phyloP scores from a whole-genome alignment of 2,888 invertebrate genomes.

The Meiosimyza platycephala region DNA sequence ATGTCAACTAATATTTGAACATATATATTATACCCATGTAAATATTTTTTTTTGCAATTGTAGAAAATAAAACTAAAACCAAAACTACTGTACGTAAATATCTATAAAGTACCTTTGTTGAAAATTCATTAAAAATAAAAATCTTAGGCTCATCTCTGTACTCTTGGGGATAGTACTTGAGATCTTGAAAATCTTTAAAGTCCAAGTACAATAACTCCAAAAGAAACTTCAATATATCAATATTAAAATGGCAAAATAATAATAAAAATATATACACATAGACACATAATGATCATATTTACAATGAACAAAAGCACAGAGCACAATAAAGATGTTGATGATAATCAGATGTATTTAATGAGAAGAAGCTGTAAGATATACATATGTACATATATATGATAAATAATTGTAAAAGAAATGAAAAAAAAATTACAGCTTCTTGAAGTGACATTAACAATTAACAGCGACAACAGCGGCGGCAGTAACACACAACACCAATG shows the following conservation, averaged over 20 bases:
- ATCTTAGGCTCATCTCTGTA: background rate
- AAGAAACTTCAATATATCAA: too few species aligned
- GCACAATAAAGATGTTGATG: slow-evolving; percentile 7
- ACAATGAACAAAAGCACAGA: slow-evolving; percentile 16
- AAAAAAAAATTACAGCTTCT: too few species aligned
- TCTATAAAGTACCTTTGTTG: background rate
- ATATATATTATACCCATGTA: too few species aligned
- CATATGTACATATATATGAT: too few species aligned
- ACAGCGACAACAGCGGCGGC: too few species aligned
- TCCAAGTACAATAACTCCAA: too few species aligned
- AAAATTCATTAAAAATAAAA: background rate
- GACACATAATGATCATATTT: slow-evolving; percentile 6
- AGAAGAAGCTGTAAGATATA: background rate
- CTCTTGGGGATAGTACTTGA: slow-evolving; percentile 15
- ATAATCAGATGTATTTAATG: slow-evolving; percentile 15
- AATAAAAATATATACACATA: background rate
- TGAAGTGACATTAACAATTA: too few species aligned
- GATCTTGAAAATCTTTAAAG: background rate
- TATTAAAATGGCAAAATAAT: background rate
- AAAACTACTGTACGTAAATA: background rate
- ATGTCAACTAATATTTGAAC: too few species aligned
- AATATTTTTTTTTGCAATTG: too few species aligned
- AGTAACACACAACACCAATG: slow-evolving; percentile 13
- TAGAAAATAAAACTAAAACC: background rate
- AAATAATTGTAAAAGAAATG: too few species aligned